Base-by-base conservation (phyloP, 2,113 vertebrate species). In the Cebus imitator region DNA sequence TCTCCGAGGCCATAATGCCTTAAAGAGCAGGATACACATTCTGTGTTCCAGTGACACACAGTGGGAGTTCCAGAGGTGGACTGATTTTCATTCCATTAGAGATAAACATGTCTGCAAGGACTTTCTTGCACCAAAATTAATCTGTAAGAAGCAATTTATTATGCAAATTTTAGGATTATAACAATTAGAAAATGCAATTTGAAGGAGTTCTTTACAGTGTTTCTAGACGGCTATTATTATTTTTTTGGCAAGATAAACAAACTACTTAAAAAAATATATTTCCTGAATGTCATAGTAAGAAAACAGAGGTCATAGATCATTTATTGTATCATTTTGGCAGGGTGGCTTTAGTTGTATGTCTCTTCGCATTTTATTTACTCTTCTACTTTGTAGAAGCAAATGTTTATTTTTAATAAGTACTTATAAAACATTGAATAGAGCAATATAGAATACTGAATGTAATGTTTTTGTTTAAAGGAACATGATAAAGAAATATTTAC, bases 81-180 rank as follows among this genome's bases (percentile, higher is more conserved):
- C 25, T 80, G 37, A 87, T 89, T 95, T 94, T 96, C 88, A 94
- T 95, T 94, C 76, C 81, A 75, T 75, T 84, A 79, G 75, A 87
- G 81, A 97, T 72, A 76, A 96, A 84, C 40, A 48, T 87, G 55
- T 76, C 82, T 97, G 82, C 70, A 95, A 90, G 64, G 87, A 94
- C 92, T 94, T 95, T 92, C 81, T 40, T 73, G 17, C 30, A 86
- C 13, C 50, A 84, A 90, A 94, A 84, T 72, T 92, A 95, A 94
- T 96, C 93, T 81, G 14, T 40, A 92, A 94, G 50, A 70, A 43
- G 81, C 90, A 83, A 76, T 37, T 95, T 40, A 82, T 86, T 90
- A 89, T 52, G 35, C 37, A 92, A 82, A 92, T 79, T 81, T 98
- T 92, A 90, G 23, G 9, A 75, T 87, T 87, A 61, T 43, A 94